Conservation (phyloP, 2,113 vertebrate species). For the Tenebrosternarchus preto region DNA sequence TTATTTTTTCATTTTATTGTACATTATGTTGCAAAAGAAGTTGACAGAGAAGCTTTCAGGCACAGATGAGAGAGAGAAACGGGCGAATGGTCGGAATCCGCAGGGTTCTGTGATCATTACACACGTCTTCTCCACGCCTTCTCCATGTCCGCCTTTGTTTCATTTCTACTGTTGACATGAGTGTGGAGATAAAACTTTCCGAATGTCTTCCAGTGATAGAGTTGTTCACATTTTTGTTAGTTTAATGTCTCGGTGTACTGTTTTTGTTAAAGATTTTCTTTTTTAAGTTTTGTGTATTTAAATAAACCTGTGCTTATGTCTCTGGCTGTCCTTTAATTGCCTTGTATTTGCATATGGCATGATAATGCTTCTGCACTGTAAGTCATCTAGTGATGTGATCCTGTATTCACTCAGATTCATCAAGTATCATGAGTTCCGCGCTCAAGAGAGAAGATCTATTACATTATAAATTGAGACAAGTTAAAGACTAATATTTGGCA, state of each 20-base stretch:
- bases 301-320: constrained; percentile 56
- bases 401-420: too few relatives aligned
- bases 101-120: background rate
- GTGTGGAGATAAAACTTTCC: constrained; percentile 26
- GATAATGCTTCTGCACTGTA: background rate
- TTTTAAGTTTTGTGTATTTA: constrained; percentile 51
- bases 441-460: too few relatives aligned
- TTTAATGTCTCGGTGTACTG: constrained; percentile 26
- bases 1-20: constrained; percentile 27
- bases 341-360: background rate
- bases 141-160: constrained; percentile 1
- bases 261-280: constrained; percentile 27
- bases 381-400: too few relatives aligned
- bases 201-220: constrained; percentile 51
- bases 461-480: too few relatives aligned
- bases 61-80: background rate
- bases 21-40: background rate
- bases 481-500: too few relatives aligned
- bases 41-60: background rate
- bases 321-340: background rate
- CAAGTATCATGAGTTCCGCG: too few relatives aligned
- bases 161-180: constrained; percentile 18
- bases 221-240: constrained; percentile 20
- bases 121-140: background rate
- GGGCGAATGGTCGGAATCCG: background rate